Evolutionary conservation across 92 coral and sea anemone genomes (phyloP).

Genomic region (Epizoanthus stellaris): DNA sequence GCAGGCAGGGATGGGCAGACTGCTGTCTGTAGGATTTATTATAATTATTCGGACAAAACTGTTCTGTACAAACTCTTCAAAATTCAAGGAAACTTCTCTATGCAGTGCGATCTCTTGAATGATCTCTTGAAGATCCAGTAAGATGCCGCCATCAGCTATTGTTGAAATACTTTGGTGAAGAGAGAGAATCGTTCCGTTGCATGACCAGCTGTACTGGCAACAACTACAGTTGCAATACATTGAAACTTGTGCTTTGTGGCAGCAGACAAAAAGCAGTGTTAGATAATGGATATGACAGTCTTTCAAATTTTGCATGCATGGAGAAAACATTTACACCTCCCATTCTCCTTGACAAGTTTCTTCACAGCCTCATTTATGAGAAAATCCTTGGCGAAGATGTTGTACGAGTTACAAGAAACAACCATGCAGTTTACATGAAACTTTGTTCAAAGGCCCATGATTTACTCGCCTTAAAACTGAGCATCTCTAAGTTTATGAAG

Average conservation of each 20-base stretch:
- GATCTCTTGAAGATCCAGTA: conserved; percentile 29
- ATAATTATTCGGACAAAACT: conserved; percentile 34
- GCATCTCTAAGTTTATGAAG: conserved; percentile 11
- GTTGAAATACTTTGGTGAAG: conserved; percentile 27
- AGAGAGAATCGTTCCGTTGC: conserved; percentile 8
- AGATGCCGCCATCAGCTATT: conserved; percentile 31
- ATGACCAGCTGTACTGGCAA: conserved; percentile 15
- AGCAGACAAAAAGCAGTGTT: conserved; percentile 26
- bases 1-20: conserved; percentile 40
- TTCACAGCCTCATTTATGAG: conserved; percentile 26
- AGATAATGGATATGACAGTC: conserved; percentile 13
- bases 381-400: conserved; percentile 7
- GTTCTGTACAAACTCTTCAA: conserved; percentile 36
- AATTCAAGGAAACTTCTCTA: conserved; percentile 7
- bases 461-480: conserved; percentile 14
- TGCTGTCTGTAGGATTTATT: conserved; percentile 19
- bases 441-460: conserved; percentile 49
- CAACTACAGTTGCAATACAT: conserved; percentile 4
- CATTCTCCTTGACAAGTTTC: conserved; percentile 34
- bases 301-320: conserved; percentile 26
- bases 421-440: neutral
- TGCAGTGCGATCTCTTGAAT: neutral
- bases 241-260: conserved; percentile 26
- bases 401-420: neutral
- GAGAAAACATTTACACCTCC: neutral